These are phyloP conservation scores for Dynastes maya DNA, from an alignment of 2,888 invertebrate genomes.

Conservation along the genomic window DNA sequence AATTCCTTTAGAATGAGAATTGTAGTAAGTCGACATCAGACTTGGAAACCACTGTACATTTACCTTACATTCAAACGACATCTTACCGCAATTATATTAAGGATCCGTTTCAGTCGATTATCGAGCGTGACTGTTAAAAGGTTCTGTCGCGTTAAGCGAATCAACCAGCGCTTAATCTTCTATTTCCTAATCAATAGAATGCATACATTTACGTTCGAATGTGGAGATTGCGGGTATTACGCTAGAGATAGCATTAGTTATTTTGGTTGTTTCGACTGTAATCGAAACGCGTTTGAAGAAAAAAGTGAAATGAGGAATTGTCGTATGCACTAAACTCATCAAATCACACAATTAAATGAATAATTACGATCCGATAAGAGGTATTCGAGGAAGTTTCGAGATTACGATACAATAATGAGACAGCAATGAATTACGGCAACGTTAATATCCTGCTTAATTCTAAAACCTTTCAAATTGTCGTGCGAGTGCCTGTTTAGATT, in stretches of 20 bases:
- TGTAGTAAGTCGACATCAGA: too few species aligned
- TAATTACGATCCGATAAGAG: neutral
- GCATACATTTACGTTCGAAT: neutral
- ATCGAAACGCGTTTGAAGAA: neutral
- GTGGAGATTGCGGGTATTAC: neutral
- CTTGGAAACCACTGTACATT: neutral
- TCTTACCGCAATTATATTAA: slow-evolving; percentile 14
- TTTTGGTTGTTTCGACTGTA: neutral
- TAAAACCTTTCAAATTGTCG: neutral
- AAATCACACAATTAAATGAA: neutral
- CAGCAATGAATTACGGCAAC: too few species aligned
- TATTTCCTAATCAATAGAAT: neutral
- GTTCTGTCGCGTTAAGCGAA: neutral
- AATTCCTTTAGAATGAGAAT: too few species aligned
- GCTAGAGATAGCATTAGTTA: neutral
- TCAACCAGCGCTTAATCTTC: neutral
- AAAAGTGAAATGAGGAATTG: slow-evolving; percentile 4
- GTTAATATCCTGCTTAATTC: too few species aligned
- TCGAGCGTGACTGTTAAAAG: slow-evolving; percentile 10
- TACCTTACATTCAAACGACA: slow-evolving; percentile 6
- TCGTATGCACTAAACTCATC: neutral
- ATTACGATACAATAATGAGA: too few species aligned
- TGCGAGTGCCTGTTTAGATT: neutral
- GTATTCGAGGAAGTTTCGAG: too few species aligned
- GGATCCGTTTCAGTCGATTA: slow-evolving; percentile 4